Percentiles rank a stretch among this genome's conserved stretches.
phyloP scores from a whole-genome alignment of 2,888 invertebrate genomes.

The Steinernema hermaphroditum region DNA sequence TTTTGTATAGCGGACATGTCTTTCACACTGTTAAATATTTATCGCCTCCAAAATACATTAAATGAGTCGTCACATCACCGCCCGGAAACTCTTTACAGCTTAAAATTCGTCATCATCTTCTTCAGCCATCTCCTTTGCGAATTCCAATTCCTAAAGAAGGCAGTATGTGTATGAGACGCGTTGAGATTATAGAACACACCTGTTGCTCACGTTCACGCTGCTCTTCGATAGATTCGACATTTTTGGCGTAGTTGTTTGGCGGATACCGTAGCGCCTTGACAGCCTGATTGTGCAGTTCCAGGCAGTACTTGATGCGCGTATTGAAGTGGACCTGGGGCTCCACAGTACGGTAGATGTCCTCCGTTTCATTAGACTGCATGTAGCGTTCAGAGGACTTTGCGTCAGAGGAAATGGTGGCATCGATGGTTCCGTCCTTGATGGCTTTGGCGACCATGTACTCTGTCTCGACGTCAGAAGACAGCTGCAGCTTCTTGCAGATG shows the following conservation, averaged over 20 bases:
- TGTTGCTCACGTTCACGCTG: constrained; percentile 61
- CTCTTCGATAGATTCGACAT: constrained; percentile 75
- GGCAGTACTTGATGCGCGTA: constrained; percentile 87
- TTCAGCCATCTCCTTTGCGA: constrained; percentile 99
- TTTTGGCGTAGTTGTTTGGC: constrained; percentile 96
- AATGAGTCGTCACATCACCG: no score
- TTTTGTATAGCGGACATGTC: no score
- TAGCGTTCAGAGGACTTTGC: constrained; percentile 73
- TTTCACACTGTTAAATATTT: no score
- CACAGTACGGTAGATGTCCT: constrained; percentile 91
- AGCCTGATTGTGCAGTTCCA: constrained; percentile 96
- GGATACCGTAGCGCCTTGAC: constrained; percentile 98
- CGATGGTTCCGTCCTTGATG: constrained; percentile 96
- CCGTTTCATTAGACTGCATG: constrained; percentile 95
- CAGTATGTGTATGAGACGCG: constrained; percentile 1
- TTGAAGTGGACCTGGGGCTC: constrained; percentile 66
- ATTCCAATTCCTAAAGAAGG: constrained; percentile 86
- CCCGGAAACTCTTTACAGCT: no score
- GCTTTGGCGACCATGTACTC: constrained; percentile 81
- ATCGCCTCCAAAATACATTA: no score
- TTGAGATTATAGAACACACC: constrained; percentile 33
- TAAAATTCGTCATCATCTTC: constrained; percentile 78
- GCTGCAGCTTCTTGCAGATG: constrained; percentile 86
- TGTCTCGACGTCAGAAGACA: constrained; percentile 80
- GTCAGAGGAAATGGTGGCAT: constrained; percentile 92